Evolutionary conservation across 2,113 vertebrate species (phyloP), one percentile per base, ranked within the genome.

Genomic region (Numenius arquata): DNA sequence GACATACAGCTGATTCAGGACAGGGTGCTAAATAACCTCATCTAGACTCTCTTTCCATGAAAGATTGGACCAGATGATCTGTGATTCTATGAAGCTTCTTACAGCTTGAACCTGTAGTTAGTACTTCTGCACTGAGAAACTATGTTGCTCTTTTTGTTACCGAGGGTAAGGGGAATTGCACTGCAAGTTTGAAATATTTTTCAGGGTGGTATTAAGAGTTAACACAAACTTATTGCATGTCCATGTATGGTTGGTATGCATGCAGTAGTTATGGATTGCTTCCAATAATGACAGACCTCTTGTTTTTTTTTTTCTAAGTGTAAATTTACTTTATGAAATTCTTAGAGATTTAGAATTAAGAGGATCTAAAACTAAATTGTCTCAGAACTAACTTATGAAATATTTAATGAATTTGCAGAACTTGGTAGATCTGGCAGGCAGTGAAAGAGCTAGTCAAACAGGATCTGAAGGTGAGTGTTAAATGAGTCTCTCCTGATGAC

Each of bases 371-470:
- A 43, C 0, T 30, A 56, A 75, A 43, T n/a, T 80, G 20, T 18
- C 23, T 88, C 10, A 53, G 29, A 86, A 77, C 43, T 94, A 88
- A 94, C n/a, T 62, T 88, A 45, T 92, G 71, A 83, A 83, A 84
- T 90, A 43, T 68, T 78, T 74, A 12, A 78, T 88, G 34, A 59
- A 86, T 95, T 94, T 93, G 41, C 73, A 99, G 99, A 99, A 99
- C 93, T 97, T 99, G 95, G 99, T 99, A 48, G 99, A 99, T 97
- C 98, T 99, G 36, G 99, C 99, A 40, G 99, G 99, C 83, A 99
- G 99, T 91, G 99, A 99, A 95, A 97, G 99, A 96, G 99, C 99
- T 13, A 99, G 99, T 96, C 99, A 99, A 96, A 99, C 99, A 12
- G 99, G 99, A 93, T 97, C 99, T 58, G 99, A 99, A 98, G 99